Conservation (phyloP, 2,113 vertebrate genomes). For the Marmota flaviventris region DNA sequence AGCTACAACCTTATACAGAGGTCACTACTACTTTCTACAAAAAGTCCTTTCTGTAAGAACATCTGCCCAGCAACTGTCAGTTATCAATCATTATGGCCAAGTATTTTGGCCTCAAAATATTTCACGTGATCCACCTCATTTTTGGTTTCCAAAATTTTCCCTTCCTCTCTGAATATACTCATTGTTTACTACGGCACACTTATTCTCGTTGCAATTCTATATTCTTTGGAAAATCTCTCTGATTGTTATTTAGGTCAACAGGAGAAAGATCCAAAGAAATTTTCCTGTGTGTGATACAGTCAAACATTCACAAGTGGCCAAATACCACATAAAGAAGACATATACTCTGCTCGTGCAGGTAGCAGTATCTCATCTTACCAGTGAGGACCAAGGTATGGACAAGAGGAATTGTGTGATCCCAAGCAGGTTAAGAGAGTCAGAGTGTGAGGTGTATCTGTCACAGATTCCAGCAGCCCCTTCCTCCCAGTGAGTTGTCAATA, state of each 20-base stretch:
- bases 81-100: neutral
- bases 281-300: neutral
- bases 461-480: neutral
- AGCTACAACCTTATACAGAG: neutral
- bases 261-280: neutral
- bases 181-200: too few species aligned
- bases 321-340: neutral
- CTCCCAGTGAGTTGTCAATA: neutral
- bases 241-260: neutral
- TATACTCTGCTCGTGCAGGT: fast-evolving
- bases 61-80: neutral
- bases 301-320: neutral
- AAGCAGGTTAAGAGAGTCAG: too few species aligned
- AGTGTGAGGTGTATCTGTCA: neutral
- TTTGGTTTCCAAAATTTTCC: neutral
- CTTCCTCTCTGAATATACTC: neutral
- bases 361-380: too few species aligned
- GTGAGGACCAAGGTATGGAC: fast-evolving
- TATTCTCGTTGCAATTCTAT: neutral
- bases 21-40: neutral
- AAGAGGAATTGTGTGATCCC: too few species aligned
- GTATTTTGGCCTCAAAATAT: neutral
- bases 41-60: neutral
- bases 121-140: neutral
- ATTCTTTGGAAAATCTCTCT: neutral